Evolutionary conservation across 2,797 vertebrate species (phyloP), one percentile per base, ranked within the genome.

Genomic region (Molossus molossus): DNA sequence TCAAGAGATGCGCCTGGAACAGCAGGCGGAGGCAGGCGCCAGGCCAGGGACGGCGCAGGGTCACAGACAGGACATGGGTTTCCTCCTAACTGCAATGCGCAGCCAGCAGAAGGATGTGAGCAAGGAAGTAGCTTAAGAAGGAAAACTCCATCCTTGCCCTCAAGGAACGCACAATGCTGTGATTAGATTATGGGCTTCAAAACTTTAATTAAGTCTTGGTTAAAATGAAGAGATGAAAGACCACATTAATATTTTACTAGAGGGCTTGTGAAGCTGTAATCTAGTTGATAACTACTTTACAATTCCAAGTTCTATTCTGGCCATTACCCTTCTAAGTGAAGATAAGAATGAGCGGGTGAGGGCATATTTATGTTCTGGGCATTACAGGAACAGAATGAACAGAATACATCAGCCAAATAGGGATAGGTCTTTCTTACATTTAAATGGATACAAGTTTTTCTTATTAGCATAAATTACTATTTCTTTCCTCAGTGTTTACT

Each of bases 121-220:
- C 80, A 20, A 81, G 75, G 25, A 55, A 83, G 58, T 9, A 73
- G 82, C 23, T 9, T 7, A 75, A 88, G 57, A 86, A 85, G 72
- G 69, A 79, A 76, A 91, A 57, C 37, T 33, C 25, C 18, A 15
- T 53, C 48, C 33, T 67, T 29, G 14, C 80, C 93, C 88, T 94
- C 58, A 8, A 87, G 85, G 91, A 62, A 87, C 81, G 60, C 77
- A 33, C 70, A 64, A 23, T 13, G 53, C 55, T 81, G 18, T 95
- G 80, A 96, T 94, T 83, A 79, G 80, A 94, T 96, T 90, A 84
- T 20, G 58, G 70, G 86, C 94, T 92, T 85, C 72, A 84, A 84
- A 94, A 87, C 53, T 83, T 96, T 87, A 70, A 95, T 92, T 88
- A 70, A 80, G 81, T 65, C 91, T 76, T 84, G 60, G 81, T 69